Evolutionary conservation across 1,140 invertebrate species (phyloP), one percentile per base, ranked within the genome.

Genomic region (Amyelois transitella): DNA sequence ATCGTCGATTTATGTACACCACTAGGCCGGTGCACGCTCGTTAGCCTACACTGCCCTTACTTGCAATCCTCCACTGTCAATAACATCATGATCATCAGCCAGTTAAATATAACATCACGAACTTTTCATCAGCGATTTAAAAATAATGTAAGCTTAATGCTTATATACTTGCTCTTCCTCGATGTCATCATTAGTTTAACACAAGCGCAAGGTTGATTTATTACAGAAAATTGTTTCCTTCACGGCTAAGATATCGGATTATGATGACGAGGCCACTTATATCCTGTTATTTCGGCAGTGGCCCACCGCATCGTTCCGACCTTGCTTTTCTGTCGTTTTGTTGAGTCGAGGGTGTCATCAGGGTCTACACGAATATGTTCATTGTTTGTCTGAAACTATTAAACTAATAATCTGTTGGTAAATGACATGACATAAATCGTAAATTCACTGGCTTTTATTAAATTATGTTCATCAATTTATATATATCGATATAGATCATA

Each of bases 261-360:
- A 76, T 65, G 49, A 60, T 56, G 44, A 56, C 72, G 62, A 83
- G 80, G 82, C 71, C 64, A 50, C 55, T 67, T 63, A 67, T 64
- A 83, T 84, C 76, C 83, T 83, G 75, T 63, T 73, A 70, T 62
- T 61, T 76, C 58, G 69, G 82, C 79, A 85, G 82, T 77, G 69
- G 68, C 63, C 65, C 67, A 66, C 66, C 63, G 54, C 49, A 28
- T 19, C 48, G 67, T 50, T 19, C 18, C 48, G 61, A 55, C 77
- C 77, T 82, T 71, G 70, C 48, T 52, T 56, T 60, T 59, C 24
- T 67, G 63, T 63, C 56, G 21, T 18, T 22, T 50, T 58, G 56
- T 38, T 2, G 10, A n/a, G 14, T 14, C 62, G 62, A 71, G 62
- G 63, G 59, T 64, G n/a, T 70, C 67, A 67, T 75, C 78, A 76